These are phyloP conservation scores for Fulmarus glacialis DNA, from an alignment of 2,113 vertebrate genomes.

Conservation along the genomic window DNA sequence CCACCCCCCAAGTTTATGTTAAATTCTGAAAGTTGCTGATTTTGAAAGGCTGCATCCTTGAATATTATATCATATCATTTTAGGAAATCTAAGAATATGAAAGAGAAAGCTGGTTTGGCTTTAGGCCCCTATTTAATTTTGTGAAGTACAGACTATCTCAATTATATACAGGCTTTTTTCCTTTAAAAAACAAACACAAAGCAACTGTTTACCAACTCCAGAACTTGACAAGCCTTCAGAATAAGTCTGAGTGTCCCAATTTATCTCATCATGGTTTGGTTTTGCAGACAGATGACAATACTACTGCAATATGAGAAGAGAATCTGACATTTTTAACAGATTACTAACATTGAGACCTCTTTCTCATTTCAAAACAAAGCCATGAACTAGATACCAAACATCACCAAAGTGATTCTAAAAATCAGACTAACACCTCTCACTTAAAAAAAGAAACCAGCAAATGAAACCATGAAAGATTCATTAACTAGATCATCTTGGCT, in stretches of 20 bases:
- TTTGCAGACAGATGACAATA: constrained; percentile 7
- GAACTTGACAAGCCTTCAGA: neutral
- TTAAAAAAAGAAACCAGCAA: neutral
- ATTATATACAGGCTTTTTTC: neutral
- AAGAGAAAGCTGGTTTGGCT: neutral
- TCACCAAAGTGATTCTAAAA: neutral
- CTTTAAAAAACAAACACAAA: neutral
- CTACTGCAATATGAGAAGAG: neutral
- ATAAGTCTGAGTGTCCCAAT: neutral
- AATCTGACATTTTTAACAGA: neutral
- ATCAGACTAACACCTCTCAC: neutral
- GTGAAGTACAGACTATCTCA: neutral
- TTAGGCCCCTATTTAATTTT: neutral
- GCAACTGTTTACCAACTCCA: neutral
- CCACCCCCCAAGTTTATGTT: neutral
- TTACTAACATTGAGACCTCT: neutral
- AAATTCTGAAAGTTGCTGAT: neutral
- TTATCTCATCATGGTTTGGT: neutral
- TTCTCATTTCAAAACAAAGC: neutral
- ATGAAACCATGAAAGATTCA: neutral
- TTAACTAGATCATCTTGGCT: neutral
- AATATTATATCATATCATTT: neutral
- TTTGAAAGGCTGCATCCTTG: neutral
- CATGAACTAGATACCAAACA: neutral
- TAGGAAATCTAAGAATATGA: neutral